Evolutionary conservation across 2,797 vertebrate species (phyloP).

Genomic region (Brotula barbata): DNA sequence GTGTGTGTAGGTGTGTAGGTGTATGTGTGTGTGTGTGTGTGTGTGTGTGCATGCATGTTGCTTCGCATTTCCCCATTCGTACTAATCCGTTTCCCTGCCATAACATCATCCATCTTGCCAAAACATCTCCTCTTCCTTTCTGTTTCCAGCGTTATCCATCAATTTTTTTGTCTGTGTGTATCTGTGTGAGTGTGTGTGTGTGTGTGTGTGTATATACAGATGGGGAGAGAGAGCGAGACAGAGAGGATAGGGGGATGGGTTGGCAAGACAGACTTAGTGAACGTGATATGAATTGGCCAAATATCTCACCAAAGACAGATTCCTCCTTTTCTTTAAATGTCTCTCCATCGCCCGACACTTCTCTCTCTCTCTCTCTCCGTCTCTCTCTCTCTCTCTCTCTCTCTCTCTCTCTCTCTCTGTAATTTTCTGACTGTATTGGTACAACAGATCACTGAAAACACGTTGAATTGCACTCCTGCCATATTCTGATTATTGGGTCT

Average conservation of each 20-base stretch:
- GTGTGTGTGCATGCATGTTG: constrained; percentile 8
- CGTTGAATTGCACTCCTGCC: not conserved
- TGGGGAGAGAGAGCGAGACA: constrained; percentile 28
- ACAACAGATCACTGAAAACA: not conserved
- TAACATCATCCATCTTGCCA: constrained; percentile 56
- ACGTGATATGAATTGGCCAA: constrained; percentile 46
- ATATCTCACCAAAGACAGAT: constrained; percentile 3
- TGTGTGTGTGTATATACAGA: constrained; percentile 14
- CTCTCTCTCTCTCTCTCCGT: not conserved
- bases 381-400: not conserved
- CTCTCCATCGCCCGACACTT: not conserved
- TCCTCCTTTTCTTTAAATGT: no score
- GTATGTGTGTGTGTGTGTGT: no score
- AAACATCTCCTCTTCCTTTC: constrained; percentile 23
- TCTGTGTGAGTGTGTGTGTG: not conserved
- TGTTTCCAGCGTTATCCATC: not conserved
- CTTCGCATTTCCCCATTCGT: constrained; percentile 48
- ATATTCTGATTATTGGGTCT: constrained; percentile 2
- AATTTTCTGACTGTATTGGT: not conserved
- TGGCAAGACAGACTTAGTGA: constrained; percentile 28
- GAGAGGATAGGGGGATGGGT: constrained; percentile 51
- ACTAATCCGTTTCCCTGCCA: constrained; percentile 40
- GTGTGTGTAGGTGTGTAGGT: no score
- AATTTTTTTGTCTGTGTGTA: not conserved
- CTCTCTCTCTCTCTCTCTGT: not conserved